A percentile compares a stretch with the other conserved stretches of the same genome.
Evolutionary conservation across 2,113 vertebrate species (phyloP).

Genomic region (Pelobates fuscus): DNA sequence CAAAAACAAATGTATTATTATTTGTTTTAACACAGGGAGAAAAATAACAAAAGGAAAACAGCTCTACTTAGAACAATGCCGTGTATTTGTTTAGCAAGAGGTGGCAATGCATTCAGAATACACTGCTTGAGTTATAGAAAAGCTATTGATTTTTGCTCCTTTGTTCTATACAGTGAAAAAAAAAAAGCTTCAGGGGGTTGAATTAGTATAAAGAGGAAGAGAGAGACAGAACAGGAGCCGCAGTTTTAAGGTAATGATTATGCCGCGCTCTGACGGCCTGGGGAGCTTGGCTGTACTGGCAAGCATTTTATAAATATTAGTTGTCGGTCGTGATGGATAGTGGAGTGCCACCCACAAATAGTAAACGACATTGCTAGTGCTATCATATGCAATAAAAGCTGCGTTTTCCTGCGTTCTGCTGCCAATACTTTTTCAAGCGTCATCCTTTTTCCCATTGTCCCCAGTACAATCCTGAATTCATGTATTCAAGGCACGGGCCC

Average conservation of each 20-base stretch:
- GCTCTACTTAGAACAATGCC: background rate
- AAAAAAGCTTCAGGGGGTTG: slow-evolving; percentile 25
- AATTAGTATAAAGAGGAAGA: slow-evolving; percentile 31
- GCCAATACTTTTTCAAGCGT: slow-evolving; percentile 41
- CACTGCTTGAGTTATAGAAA: slow-evolving; percentile 31
- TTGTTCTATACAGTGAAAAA: slow-evolving; percentile 42
- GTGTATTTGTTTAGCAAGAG: slow-evolving; percentile 19
- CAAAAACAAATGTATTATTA: slow-evolving; percentile 24
- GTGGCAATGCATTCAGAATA: slow-evolving; percentile 35
- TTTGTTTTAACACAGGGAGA: slow-evolving; percentile 7
- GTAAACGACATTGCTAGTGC: slow-evolving; percentile 48
- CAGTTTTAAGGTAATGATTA: slow-evolving; percentile 49
- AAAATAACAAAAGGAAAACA: slow-evolving; percentile 15
- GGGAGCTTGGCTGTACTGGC: slow-evolving; percentile 31
- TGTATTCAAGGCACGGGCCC: slow-evolving; percentile 29
- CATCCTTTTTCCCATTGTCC: slow-evolving; percentile 34
- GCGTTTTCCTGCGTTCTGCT: slow-evolving; percentile 37
- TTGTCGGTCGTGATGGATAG: slow-evolving; percentile 47
- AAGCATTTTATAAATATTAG: slow-evolving; percentile 50
- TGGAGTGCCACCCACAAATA: slow-evolving; percentile 43
- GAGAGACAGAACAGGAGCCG: slow-evolving; percentile 26
- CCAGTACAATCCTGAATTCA: slow-evolving; percentile 2
- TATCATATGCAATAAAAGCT: slow-evolving; percentile 51
- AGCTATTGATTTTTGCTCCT: slow-evolving; percentile 38
- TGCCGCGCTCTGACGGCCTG: slow-evolving; percentile 14